Base-by-base conservation (phyloP, 2,797 vertebrate genomes). In the Oreochromis mossambicus region DNA sequence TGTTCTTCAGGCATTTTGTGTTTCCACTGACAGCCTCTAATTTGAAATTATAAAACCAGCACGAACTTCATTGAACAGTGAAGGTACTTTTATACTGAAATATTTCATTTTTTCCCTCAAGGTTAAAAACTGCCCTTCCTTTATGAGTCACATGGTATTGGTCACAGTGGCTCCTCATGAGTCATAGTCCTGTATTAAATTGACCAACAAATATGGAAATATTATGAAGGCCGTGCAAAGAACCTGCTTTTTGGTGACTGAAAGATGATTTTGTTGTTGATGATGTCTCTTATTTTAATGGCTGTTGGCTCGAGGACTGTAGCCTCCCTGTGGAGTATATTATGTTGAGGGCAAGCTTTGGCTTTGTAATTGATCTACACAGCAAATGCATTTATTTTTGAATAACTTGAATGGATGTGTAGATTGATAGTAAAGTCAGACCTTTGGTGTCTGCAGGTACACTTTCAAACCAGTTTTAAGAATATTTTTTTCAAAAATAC, bases 61-160 rank as follows among this genome's bases (percentile, higher is more conserved):
- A 75, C 51, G 10, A 50, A 79, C 73, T n/a, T 52, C 32, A 63
- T 38, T 75, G 8, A 86, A 79, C 73, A 13, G 29, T n/a, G 55
- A 80, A 79, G 75, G 81, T 51, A 63, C 77, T 81, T 78, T 43
- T 54, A 29, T 6, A 6, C 41, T 34, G 14, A 85, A 91, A 82
- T 79, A 63, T 41, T 83, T 51, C 3, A 10, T 84, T 81, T 80
- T 86, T 78, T 63, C 54, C 63, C 34, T 83, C 77, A 79, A 88
- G 91, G 86, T 91, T 86, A 87, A 85, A 89, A 84, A 73, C 43
- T 81, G 26, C 43, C 79, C 26, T 82, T 9, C 13, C 50, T 76
- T 79, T 36, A 46, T 81, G 80, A 92, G 83, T 92, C 87, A 83
- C 66, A 48, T 56, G 56, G 79, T 90, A 80, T 75, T 78, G 78